phyloP scores from a whole-genome alignment of 2,797 vertebrate genomes.

The Neoniphon sammara region DNA sequence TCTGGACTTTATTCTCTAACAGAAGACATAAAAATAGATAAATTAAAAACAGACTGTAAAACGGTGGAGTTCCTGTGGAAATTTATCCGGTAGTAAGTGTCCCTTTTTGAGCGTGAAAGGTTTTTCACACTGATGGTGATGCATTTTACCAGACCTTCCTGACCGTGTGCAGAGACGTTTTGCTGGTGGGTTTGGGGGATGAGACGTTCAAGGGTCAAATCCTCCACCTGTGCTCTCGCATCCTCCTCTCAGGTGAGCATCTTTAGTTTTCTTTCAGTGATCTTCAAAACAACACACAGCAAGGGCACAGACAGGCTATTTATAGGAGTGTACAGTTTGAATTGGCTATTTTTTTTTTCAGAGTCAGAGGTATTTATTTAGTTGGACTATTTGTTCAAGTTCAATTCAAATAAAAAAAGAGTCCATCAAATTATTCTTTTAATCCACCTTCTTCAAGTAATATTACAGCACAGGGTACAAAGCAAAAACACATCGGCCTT shows the following conservation, averaged over 20 bases:
- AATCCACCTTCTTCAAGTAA: no score
- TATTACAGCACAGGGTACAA: no score
- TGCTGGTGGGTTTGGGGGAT: conserved; percentile 89
- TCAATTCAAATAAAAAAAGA: no score
- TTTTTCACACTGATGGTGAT: neutral
- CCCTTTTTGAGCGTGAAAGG: neutral
- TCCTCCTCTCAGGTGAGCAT: conserved; percentile 85
- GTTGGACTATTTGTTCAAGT: no score
- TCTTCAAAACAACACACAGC: neutral
- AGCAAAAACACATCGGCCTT: no score
- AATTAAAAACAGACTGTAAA: no score
- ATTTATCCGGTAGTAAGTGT: neutral
- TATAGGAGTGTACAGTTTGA: neutral
- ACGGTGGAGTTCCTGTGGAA: neutral
- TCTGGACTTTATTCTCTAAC: no score
- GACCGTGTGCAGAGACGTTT: conserved; percentile 85
- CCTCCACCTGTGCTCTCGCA: conserved; percentile 83
- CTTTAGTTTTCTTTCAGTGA: neutral
- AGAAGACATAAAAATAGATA: no score
- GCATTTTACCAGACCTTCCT: conserved; percentile 83
- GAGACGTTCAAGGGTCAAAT: conserved; percentile 82
- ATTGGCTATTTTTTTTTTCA: neutral
- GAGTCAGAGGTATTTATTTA: no score
- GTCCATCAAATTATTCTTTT: no score
- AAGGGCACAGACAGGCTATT: neutral